These are phyloP conservation scores for Oxystoma pomonae DNA, from an alignment of 2,888 invertebrate genomes.

Conservation along the genomic window DNA sequence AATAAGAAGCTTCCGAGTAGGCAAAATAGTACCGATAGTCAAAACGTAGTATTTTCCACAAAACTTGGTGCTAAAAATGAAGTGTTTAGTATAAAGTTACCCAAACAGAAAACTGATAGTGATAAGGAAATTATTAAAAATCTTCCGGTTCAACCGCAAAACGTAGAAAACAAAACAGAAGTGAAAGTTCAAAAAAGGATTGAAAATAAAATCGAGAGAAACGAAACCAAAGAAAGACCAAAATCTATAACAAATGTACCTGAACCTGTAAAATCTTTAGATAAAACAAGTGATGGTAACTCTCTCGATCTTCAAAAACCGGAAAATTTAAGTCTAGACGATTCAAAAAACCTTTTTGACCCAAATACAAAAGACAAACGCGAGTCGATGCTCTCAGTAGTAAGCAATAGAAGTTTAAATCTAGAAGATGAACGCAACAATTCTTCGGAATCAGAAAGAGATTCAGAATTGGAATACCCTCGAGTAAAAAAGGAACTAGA, in stretches of 20 bases:
- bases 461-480: constrained; percentile 53
- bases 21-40: constrained; percentile 46
- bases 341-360: constrained; percentile 13
- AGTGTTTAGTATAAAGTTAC: constrained; percentile 56
- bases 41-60: constrained; percentile 61
- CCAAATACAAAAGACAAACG: constrained; percentile 10
- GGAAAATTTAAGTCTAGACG: constrained; percentile 1
- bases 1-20: constrained; percentile 28
- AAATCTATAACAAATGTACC: neutral
- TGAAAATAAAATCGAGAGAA: neutral
- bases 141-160: neutral
- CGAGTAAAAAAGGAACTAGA: constrained; percentile 43
- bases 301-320: neutral
- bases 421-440: constrained; percentile 51
- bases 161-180: neutral
- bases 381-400: constrained; percentile 20
- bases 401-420: constrained; percentile 24
- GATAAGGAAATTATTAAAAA: constrained; percentile 3
- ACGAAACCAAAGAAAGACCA: neutral
- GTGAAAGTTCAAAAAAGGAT: neutral
- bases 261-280: neutral
- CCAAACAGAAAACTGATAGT: constrained; percentile 31
- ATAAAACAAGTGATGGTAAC: neutral
- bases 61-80: constrained; percentile 66
- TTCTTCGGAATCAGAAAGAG: constrained; percentile 70